phyloP scores from a whole-genome alignment of 2,797 vertebrate species.

The Siniperca scherzeri region DNA sequence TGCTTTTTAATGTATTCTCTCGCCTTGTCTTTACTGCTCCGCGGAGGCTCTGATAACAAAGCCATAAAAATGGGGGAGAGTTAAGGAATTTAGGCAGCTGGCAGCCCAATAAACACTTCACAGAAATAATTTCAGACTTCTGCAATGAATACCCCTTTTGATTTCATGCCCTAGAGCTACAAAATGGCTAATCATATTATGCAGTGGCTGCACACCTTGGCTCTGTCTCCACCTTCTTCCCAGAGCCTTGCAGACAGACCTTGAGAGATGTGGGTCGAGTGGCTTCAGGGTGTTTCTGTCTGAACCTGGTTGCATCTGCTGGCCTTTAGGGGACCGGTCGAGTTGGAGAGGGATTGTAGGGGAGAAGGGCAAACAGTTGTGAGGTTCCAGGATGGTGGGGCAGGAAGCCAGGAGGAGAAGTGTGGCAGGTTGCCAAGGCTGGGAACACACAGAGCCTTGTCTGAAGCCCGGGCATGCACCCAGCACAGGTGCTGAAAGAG shows the following conservation, averaged over 20 bases:
- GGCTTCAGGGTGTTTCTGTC: slow-evolving; percentile 56
- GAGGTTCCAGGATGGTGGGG: slow-evolving; percentile 82
- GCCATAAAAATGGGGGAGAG: slow-evolving; percentile 61
- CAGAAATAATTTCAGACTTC: slow-evolving; percentile 76
- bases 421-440: slow-evolving; percentile 77
- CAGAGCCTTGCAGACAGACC: slow-evolving; percentile 27
- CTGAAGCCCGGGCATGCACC: slow-evolving; percentile 79
- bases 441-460: slow-evolving; percentile 84
- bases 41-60: slow-evolving; percentile 64
- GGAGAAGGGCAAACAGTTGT: slow-evolving; percentile 80
- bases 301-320: slow-evolving; percentile 37
- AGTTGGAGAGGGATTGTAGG: slow-evolving; percentile 53
- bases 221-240: slow-evolving; percentile 54
- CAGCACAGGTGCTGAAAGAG: slow-evolving; percentile 87
- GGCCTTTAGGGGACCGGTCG: slow-evolving; percentile 44
- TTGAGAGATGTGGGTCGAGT: slow-evolving; percentile 30
- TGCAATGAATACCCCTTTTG: slow-evolving; percentile 76
- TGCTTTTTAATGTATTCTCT: slow-evolving; percentile 49
- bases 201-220: slow-evolving; percentile 70
- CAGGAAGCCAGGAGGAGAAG: slow-evolving; percentile 77
- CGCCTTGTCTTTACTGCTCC: slow-evolving; percentile 63
- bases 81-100: slow-evolving; percentile 76
- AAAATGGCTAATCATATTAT: slow-evolving; percentile 76
- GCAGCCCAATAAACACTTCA: slow-evolving; percentile 75
- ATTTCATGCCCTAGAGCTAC: slow-evolving; percentile 75